phyloP scores from a whole-genome alignment of 2,888 invertebrate genomes.

The Tiliacea aurago region DNA sequence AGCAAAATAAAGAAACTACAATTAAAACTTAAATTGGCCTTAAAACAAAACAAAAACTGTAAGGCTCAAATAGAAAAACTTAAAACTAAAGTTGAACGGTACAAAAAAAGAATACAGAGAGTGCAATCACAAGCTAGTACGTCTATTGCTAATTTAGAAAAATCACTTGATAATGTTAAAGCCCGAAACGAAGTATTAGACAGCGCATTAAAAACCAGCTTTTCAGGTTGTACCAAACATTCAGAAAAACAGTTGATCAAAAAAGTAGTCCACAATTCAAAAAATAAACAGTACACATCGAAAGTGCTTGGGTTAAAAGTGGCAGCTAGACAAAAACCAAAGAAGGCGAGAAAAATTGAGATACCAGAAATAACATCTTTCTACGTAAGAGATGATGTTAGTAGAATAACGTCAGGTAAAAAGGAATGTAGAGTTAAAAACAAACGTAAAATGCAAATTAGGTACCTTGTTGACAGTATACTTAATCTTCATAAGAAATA shows the following conservation, averaged over 20 bases:
- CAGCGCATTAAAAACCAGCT: not conserved
- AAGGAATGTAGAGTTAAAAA: no score
- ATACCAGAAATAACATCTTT: not conserved
- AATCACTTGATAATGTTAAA: not conserved
- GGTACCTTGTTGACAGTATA: no score
- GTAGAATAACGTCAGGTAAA: no score
- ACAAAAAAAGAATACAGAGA: not conserved
- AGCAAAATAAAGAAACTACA: no score
- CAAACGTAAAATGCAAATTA: no score
- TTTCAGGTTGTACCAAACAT: not conserved
- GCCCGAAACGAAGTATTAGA: not conserved
- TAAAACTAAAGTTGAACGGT: not conserved
- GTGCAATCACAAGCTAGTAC: not conserved
- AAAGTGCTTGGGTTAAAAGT: not conserved
- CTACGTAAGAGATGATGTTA: not conserved
- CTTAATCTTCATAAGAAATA: no score
- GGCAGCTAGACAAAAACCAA: not conserved
- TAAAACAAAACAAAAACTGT: no score
- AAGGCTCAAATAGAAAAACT: no score
- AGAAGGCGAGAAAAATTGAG: not conserved
- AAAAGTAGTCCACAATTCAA: not conserved
- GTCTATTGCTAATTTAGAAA: not conserved
- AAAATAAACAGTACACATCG: not conserved
- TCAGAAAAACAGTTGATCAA: not conserved
- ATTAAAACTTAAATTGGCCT: not conserved